Evolutionary conservation across 2,888 invertebrate species (phyloP), one percentile per base, ranked within the genome.

Genomic region (Lasioglossum vierecki): DNA sequence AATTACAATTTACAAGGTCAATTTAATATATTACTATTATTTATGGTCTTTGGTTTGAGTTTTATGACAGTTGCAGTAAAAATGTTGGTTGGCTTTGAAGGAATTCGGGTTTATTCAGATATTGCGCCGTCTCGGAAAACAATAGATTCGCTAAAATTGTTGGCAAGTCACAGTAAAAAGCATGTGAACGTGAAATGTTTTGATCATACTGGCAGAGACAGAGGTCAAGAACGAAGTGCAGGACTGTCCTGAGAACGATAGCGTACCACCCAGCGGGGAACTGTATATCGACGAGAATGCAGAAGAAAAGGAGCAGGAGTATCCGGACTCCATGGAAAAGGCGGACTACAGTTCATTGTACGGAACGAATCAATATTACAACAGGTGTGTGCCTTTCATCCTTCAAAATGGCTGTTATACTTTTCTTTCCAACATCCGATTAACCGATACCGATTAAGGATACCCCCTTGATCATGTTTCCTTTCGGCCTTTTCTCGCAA

Each of bases 211-310:
- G 86, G 84, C 82, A 95, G 95, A 94, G 82, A 88, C 95, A 60
- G 95, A 95, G 90, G 94, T 95, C 82, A 95, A 95, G 83, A 95
- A 95, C 88, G 95, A 95, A 87, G 93, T 95, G 53, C 94, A 95
- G 84, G 95, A 95, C 74, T 94, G 94, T 80, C 91, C 95, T n/a
- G 95, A 95, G 82, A 94, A 88, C 78, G 95, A 95, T 49, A 94
- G 93, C 86, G 94, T 95, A 13, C 93, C 94, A 5, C 93, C 94
- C 9, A 91, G 94, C n/a, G 93, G 93, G 41, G 95, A 95, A 81
- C 86, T 95, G 44, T 95, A 95, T 86, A 95, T 95, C 84, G 95
- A 95, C 83, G 95, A 95, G 84, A 95, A 93, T 88, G 93, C 93
- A 35, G 94, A 95, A 77, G 94, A 95, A 80, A 95, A 95, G 90